Evolutionary conservation across 2,113 vertebrate genomes (phyloP).

Genomic region (Talpa occidentalis): DNA sequence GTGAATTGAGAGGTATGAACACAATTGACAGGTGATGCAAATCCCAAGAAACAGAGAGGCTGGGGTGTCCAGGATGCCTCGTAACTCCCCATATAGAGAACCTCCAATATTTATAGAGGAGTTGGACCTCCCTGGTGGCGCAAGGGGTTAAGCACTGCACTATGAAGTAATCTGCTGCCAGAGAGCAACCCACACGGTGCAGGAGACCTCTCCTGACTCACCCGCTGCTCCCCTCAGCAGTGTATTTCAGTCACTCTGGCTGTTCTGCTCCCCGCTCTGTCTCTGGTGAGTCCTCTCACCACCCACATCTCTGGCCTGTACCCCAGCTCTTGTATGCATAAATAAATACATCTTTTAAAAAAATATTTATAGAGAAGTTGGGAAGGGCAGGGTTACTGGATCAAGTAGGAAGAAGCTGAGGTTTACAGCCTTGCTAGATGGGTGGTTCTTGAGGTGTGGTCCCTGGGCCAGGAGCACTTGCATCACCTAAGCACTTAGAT

Average conservation of each 20-base stretch:
- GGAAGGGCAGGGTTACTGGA: neutral
- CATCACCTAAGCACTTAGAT: neutral
- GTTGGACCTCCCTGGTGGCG: too few relatives aligned
- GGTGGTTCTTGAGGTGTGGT: neutral
- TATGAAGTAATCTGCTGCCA: too few relatives aligned
- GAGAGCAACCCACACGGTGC: too few relatives aligned
- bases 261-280: too few relatives aligned
- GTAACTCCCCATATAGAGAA: neutral
- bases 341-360: too few relatives aligned
- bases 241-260: too few relatives aligned
- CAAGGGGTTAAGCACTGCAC: too few relatives aligned
- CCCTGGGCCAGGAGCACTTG: neutral
- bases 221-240: too few relatives aligned
- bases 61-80: accelerated
- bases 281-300: too few relatives aligned
- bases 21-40: neutral
- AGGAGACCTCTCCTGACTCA: too few relatives aligned
- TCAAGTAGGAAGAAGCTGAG: neutral
- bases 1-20: neutral
- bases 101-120: neutral
- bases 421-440: neutral
- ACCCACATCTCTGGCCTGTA: too few relatives aligned
- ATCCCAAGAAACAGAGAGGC: neutral
- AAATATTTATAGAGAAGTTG: neutral
- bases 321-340: too few relatives aligned